These are phyloP conservation scores for Epirrhoe tristata DNA, from an alignment of 2,888 invertebrate species.

Conservation along the genomic window DNA sequence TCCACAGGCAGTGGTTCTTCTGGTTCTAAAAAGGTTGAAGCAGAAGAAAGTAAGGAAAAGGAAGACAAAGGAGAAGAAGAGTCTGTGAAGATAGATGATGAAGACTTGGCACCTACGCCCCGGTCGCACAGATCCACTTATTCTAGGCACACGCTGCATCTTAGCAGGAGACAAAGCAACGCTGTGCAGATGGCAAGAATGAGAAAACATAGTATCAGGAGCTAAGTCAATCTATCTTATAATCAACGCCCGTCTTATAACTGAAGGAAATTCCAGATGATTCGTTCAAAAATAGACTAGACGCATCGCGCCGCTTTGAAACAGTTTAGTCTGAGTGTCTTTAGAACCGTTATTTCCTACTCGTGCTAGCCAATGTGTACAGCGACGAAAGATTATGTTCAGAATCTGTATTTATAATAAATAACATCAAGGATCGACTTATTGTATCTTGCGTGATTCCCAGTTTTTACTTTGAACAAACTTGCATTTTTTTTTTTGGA, in stretches of 20 bases:
- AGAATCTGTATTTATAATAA: too few species aligned
- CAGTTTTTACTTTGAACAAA: too few species aligned
- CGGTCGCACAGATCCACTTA: slow-evolving; percentile 69
- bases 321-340: neutral
- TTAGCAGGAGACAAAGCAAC: slow-evolving; percentile 74
- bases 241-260: neutral
- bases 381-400: too few species aligned
- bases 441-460: too few species aligned
- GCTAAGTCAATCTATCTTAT: slow-evolving; percentile 17
- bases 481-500: too few species aligned
- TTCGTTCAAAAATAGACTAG: neutral
- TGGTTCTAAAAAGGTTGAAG: slow-evolving; percentile 58
- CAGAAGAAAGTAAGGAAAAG: slow-evolving; percentile 41
- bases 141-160: slow-evolving; percentile 69
- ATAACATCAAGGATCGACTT: too few species aligned
- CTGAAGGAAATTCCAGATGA: neutral
- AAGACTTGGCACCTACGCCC: slow-evolving; percentile 65
- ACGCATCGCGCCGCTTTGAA: neutral
- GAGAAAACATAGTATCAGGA: slow-evolving; percentile 66
- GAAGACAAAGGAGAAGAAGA: slow-evolving; percentile 57
- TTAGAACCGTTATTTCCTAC: too few species aligned
- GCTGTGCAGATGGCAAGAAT: slow-evolving; percentile 73
- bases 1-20: slow-evolving; percentile 66
- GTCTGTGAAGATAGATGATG: slow-evolving; percentile 52
- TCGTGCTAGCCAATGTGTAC: too few species aligned